phyloP scores from a whole-genome alignment of 2,888 invertebrate species.

The Aspidiotus rigidus region DNA sequence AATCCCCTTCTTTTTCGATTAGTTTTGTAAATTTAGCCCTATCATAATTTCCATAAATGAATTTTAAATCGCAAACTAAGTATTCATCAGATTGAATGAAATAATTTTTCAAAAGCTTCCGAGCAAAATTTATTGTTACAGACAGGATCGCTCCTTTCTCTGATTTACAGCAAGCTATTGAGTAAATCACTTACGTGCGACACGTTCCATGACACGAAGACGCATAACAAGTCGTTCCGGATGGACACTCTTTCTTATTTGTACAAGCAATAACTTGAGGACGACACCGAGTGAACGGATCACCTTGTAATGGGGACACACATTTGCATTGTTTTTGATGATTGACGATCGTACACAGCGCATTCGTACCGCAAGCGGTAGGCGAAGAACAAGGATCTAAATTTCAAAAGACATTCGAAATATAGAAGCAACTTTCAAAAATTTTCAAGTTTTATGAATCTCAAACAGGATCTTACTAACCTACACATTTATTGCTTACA shows the following conservation, averaged over 20 bases:
- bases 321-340: slow-evolving; percentile 69
- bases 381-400: slow-evolving; percentile 62
- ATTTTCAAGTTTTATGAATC: not conserved
- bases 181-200: slow-evolving; percentile 51
- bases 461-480: slow-evolving; percentile 39
- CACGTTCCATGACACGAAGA: slow-evolving; percentile 69
- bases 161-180: too few relatives aligned
- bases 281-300: slow-evolving; percentile 64
- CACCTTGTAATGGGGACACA: slow-evolving; percentile 60
- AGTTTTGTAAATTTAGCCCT: too few relatives aligned
- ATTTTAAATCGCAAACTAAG: too few relatives aligned
- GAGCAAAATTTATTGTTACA: too few relatives aligned
- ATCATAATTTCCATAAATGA: too few relatives aligned
- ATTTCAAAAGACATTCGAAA: not conserved
- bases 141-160: too few relatives aligned
- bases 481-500: slow-evolving; percentile 64
- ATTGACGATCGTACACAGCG: slow-evolving; percentile 58
- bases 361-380: slow-evolving; percentile 75
- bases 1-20: too few relatives aligned
- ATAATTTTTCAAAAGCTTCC: too few relatives aligned
- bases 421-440: not conserved
- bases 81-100: too few relatives aligned
- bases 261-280: slow-evolving; percentile 57
- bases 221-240: slow-evolving; percentile 65
- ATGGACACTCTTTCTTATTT: slow-evolving; percentile 57